A percentile compares a stretch with the other conserved stretches of the same genome.
These are phyloP conservation scores for Poeciliopsis presidionis DNA, from an alignment of 2,797 vertebrate species.

Conservation along the genomic window DNA sequence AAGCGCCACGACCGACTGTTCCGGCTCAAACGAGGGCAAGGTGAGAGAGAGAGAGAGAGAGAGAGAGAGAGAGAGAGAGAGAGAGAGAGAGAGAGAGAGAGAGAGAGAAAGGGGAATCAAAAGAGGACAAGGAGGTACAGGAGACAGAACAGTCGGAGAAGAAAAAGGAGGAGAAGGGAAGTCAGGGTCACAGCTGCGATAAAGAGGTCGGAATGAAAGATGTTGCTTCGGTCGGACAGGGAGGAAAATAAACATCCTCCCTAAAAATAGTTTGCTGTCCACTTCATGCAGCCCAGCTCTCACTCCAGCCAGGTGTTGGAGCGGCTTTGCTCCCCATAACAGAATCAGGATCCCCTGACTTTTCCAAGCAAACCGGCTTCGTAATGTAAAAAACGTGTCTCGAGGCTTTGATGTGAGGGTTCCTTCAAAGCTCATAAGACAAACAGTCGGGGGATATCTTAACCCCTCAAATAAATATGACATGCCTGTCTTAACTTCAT, in stretches of 20 bases:
- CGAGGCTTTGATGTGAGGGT: conserved; percentile 14
- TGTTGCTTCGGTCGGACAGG: conserved; percentile 56
- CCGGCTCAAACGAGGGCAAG: conserved; percentile 1
- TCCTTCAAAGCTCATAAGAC: conserved; percentile 35
- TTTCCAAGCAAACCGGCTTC: conserved; percentile 22
- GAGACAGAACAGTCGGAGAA: conserved; percentile 41
- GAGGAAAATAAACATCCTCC: conserved; percentile 71
- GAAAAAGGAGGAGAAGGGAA: conserved; percentile 45
- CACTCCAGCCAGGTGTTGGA: conserved; percentile 62
- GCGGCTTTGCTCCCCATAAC: conserved; percentile 36
- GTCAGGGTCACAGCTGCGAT: conserved; percentile 76
- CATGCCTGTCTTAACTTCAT: conserved; percentile 51
- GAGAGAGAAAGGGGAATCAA: conserved; percentile 45
- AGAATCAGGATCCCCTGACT: conserved; percentile 33
- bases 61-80: conserved; percentile 36
- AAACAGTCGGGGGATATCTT: conserved; percentile 53
- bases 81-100: conserved; percentile 14
- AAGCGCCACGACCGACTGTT: not conserved
- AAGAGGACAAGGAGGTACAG: conserved; percentile 47
- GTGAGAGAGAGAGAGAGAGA: conserved; percentile 7
- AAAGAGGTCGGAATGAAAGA: conserved; percentile 76
- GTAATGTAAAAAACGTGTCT: conserved; percentile 34
- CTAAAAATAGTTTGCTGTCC: conserved; percentile 68
- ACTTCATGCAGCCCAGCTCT: conserved; percentile 45
- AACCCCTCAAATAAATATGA: conserved; percentile 69